phyloP scores from a whole-genome alignment of 30 jellyfish, hydroid and myxozoan species.

The Cassiopea xamachana region DNA sequence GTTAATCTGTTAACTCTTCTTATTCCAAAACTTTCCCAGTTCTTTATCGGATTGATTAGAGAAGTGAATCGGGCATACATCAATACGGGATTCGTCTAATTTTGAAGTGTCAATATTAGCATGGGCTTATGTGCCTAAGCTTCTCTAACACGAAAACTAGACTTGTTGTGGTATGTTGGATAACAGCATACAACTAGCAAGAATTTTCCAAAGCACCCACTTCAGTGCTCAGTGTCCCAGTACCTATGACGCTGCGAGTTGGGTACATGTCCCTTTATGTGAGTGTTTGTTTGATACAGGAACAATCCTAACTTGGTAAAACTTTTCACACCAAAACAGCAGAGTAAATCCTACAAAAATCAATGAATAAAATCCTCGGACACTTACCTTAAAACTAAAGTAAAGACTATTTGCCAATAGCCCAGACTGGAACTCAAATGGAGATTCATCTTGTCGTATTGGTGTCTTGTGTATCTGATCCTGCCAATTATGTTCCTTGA shows the following conservation, averaged over 20 bases:
- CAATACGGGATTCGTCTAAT: background rate
- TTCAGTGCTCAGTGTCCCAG: background rate
- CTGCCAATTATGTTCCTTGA: background rate
- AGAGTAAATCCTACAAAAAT: background rate
- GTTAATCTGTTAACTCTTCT: slow-evolving; percentile 62
- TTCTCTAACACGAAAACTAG: background rate
- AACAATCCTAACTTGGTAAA: background rate
- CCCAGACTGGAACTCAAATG: slow-evolving; percentile 22
- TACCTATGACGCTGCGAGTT: background rate
- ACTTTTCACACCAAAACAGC: background rate
- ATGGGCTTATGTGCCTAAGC: background rate
- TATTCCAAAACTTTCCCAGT: slow-evolving; percentile 39
- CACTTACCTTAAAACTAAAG: slow-evolving; percentile 51
- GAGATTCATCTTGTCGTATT: slow-evolving; percentile 34
- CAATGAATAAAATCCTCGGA: background rate
- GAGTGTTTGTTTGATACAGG: background rate
- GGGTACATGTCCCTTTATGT: background rate
- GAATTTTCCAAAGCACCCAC: background rate
- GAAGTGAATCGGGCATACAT: background rate
- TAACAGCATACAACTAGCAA: background rate
- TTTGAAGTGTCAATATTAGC: slow-evolving; percentile 13
- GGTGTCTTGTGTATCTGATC: background rate
- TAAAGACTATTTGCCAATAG: slow-evolving; percentile 57
- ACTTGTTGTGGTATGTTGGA: background rate
- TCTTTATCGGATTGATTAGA: slow-evolving; percentile 57